A percentile compares a stretch with the other conserved stretches of the same genome.
These are phyloP conservation scores for Brotula barbata DNA, from an alignment of 2,797 vertebrate species.

Conservation along the genomic window DNA sequence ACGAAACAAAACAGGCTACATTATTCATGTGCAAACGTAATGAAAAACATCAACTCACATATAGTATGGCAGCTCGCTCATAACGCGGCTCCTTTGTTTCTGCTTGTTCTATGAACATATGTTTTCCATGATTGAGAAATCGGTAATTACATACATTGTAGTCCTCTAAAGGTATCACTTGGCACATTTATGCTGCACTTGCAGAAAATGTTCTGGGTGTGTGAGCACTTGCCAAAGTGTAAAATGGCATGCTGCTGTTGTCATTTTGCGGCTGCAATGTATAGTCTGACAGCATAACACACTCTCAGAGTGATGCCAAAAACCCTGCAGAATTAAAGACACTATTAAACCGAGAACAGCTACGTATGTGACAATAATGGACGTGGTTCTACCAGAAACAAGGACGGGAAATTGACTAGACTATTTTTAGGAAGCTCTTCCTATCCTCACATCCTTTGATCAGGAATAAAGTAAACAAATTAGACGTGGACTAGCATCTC, in stretches of 20 bases:
- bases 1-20: conserved; percentile 44
- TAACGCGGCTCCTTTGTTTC: conserved; percentile 24
- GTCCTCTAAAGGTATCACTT: conserved; percentile 29
- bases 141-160: conserved; percentile 36
- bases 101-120: conserved; percentile 22
- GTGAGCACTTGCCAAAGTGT: conserved; percentile 15
- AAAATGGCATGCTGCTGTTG: conserved; percentile 21
- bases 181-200: conserved; percentile 50
- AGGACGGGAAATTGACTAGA: not conserved
- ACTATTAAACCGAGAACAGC: not conserved
- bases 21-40: conserved; percentile 48
- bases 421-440: not conserved
- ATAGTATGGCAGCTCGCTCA: conserved; percentile 10
- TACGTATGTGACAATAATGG: not conserved
- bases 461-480: conserved; percentile 10
- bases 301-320: not conserved
- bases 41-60: conserved; percentile 15
- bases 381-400: conserved; percentile 8
- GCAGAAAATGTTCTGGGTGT: conserved; percentile 38
- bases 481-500: conserved; percentile 13
- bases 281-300: not conserved
- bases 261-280: conserved; percentile 31
- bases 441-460: conserved; percentile 25
- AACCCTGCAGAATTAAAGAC: conserved; percentile 18
- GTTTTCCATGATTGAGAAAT: conserved; percentile 30